phyloP scores from a whole-genome alignment of 2,797 vertebrate genomes.

The Falco berigora region DNA sequence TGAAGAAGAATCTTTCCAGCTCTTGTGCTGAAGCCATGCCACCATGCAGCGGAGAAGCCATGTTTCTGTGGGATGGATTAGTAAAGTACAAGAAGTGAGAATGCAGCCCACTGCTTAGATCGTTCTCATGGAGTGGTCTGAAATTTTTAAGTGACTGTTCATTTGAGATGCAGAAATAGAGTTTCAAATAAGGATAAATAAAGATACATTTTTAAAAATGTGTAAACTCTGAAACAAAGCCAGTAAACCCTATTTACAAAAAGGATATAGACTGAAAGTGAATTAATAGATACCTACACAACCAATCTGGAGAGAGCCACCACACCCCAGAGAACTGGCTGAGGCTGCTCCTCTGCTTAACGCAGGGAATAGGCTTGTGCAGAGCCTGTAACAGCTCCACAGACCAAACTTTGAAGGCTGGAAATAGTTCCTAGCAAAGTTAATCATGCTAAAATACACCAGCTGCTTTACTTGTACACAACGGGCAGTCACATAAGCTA shows the following conservation, averaged over 20 bases:
- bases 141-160: neutral
- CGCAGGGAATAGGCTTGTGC: neutral
- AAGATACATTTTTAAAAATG: neutral
- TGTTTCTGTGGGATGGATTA: neutral
- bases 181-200: neutral
- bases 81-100: neutral
- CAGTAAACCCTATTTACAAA: neutral
- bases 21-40: neutral
- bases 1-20: neutral
- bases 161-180: neutral
- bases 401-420: neutral
- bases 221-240: neutral
- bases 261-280: neutral
- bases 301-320: neutral
- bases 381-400: neutral
- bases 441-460: conserved; percentile 22
- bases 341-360: neutral
- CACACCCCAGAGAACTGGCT: neutral
- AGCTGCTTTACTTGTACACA: neutral
- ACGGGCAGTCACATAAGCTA: neutral
- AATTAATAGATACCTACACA: neutral
- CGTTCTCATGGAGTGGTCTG: neutral
- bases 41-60: neutral
- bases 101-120: neutral
- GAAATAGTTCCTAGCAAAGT: neutral